Evolutionary conservation across 2,113 vertebrate species (phyloP).

Genomic region (Saccopteryx leptura): DNA sequence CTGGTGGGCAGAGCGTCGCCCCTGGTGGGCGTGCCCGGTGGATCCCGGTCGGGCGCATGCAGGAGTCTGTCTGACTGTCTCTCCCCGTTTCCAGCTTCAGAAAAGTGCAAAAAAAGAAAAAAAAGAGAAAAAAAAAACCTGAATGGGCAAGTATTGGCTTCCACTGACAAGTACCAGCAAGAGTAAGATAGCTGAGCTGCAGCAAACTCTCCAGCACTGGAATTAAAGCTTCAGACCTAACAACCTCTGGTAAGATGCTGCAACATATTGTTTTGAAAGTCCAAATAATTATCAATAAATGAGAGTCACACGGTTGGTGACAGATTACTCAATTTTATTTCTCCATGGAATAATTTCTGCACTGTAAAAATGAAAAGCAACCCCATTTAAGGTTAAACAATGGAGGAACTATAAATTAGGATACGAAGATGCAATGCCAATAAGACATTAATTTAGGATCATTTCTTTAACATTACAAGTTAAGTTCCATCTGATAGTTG

Average conservation of each 20-base stretch:
- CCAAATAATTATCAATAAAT: background rate
- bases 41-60: no score
- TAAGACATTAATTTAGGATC: background rate
- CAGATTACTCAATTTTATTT: background rate
- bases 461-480: conserved; percentile 3
- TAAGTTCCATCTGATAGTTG: background rate
- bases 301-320: background rate
- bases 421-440: background rate
- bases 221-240: conserved; percentile 73
- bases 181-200: conserved; percentile 64
- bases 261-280: background rate
- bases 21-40: no score
- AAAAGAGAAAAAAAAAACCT: no score
- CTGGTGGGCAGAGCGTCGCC: no score
- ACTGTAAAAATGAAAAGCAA: background rate
- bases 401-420: background rate
- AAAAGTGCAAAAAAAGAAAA: no score
- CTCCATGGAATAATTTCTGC: background rate
- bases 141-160: conserved; percentile 35
- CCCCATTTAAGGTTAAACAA: background rate
- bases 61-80: no score
- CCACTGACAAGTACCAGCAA: conserved; percentile 55
- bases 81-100: no score
- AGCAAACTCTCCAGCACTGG: conserved; percentile 57
- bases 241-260: conserved; percentile 54